Base-by-base conservation (phyloP, 2,797 vertebrate species). In the Hydrophis major region DNA sequence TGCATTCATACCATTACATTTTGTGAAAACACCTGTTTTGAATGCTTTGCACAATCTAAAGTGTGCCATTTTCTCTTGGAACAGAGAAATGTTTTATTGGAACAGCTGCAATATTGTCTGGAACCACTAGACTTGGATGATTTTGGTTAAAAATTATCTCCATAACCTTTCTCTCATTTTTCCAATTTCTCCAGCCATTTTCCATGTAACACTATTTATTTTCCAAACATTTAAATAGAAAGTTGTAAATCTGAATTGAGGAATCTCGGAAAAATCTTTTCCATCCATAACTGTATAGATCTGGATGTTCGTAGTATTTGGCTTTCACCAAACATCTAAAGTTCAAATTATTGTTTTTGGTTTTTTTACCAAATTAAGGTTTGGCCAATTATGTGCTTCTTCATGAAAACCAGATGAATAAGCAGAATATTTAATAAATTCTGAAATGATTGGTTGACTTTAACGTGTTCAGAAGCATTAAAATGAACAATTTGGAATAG, bases 341-440 rank as follows among this genome's bases (percentile, higher is more conserved):
- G 53, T 32, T 63, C n/a, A 42, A 56, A 6, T 59, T 95, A 90
- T 86, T 94, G n/a, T 88, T 91, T 37, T 37, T 37, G 37, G 37
- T 91, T 2, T 1, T 93, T 94, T 88, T 89, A 87, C 59, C 1
- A 92, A 93, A 95, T 93, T 90, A 93, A 60, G 28, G 1, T 91
- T 92, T 55, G 0, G 89, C 92, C 83, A 92, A 94, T 94, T 50
- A 88, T 47, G 12, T 74, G n/a, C 78, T 63, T 91, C 86, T 93
- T 28, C 92, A n/a, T 47, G 47, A 42, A 95, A 95, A 93, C 4
- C 57, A 95, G 25, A 27, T 87, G 89, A 95, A 32, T n/a, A 83
- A 89, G 11, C 66, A 94, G 7, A 37, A 63, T 2, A 1, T 20
- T 93, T 32, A 93, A 86, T 20, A 12, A 91, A 78, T 2, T 92